Evolutionary conservation across 2,888 invertebrate genomes (phyloP), one percentile per base, ranked within the genome.

Genomic region (Watsonalla cultraria): DNA sequence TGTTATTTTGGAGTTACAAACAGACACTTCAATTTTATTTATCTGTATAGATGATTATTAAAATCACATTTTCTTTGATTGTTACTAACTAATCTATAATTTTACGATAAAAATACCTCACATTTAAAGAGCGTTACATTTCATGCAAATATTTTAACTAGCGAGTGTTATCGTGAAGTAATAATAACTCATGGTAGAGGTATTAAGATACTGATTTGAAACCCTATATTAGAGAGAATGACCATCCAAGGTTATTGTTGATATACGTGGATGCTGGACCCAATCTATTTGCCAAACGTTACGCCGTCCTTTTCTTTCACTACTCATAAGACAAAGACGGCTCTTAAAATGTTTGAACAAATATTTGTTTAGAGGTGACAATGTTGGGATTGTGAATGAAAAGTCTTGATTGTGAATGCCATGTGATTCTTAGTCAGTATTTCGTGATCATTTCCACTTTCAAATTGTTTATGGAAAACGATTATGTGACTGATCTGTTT

Each of bases 161-260:
- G 24, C 24, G 24, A 24, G 24, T 24, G 24, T 24, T 2, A 24
- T 24, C 2, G 24, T 24, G 24, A 24, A 24, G 24, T 24, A 24
- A 4, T 24, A 24, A 24, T 2, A 24, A 24, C 24, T 24, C 24
- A 24, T 24, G 24, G 24, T 24, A 24, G 24, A 24, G 24, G 24
- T 24, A 24, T 24, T 24, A 24, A 24, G 24, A 24, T 24, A 24
- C 24, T 24, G 24, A 24, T 24, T 24, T 24, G 2, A 24, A 24
- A 24, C n/a, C n/a, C n/a, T n/a, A 24, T 24, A 24, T 24, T 24
- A 54, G 62, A 61, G 62, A 76, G 66, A 57, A 57, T 74, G 68
- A 78, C 79, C 82, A 78, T 80, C 80, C 79, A 78, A 64, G 59
- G 65, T 62, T 66, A 63, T 59, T 53, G 56, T 59, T 71, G 70